Conservation (phyloP, 2,888 invertebrate genomes). For the Pecten maximus region DNA sequence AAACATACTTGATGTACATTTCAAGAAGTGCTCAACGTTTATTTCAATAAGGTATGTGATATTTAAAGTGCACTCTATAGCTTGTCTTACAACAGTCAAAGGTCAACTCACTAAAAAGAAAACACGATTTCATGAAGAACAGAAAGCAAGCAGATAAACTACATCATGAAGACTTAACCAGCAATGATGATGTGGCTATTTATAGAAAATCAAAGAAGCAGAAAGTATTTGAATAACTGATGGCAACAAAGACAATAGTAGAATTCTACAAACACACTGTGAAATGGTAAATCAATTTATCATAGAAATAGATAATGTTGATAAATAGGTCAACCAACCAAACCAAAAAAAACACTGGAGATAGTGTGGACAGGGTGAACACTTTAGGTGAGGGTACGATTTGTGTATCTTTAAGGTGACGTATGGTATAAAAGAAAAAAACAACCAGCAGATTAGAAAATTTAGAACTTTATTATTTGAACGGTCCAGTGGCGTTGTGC, state of each 20-base stretch:
- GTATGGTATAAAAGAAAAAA: neutral
- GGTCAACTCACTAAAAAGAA: neutral
- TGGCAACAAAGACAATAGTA: neutral
- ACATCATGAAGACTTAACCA: neutral
- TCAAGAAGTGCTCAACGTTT: neutral
- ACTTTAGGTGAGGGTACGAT: neutral
- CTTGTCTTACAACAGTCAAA: neutral
- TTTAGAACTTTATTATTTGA: neutral
- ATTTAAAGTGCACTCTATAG: neutral
- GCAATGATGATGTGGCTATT: neutral
- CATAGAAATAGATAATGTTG: neutral
- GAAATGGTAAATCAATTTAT: neutral
- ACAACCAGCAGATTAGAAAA: conserved; percentile 24
- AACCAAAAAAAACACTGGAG: neutral
- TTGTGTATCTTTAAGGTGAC: neutral
- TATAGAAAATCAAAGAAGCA: neutral
- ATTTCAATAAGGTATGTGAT: neutral
- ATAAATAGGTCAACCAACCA: neutral
- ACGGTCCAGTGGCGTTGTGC: neutral
- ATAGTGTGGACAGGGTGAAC: neutral
- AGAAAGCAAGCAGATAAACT: neutral
- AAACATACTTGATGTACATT: no score
- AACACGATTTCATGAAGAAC: neutral
- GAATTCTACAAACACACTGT: neutral
- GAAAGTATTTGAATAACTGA: neutral